These are phyloP conservation scores for Caenorhabditis sinica DNA, from an alignment of 2,888 invertebrate species.

Conservation along the genomic window DNA sequence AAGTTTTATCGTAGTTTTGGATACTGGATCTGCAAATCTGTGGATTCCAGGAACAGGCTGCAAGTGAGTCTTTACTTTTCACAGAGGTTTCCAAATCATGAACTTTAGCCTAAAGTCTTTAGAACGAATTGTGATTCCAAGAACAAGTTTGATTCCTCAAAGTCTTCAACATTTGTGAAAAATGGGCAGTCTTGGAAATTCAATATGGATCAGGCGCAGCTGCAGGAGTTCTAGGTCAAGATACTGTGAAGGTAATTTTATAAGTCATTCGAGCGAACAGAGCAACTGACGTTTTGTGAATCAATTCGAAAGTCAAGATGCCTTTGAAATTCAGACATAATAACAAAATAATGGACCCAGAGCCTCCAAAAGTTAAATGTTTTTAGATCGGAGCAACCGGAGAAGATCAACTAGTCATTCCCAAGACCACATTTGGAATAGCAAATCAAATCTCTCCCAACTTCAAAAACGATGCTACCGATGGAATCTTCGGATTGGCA, in stretches of 20 bases:
- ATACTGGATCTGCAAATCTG: constrained; percentile 77
- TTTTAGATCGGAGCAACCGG: constrained; percentile 68
- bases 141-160: constrained; percentile 92
- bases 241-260: constrained; percentile 89
- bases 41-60: constrained; percentile 76
- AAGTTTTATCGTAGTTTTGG: constrained; percentile 73
- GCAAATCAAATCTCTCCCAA: constrained; percentile 71
- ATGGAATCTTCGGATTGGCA: constrained; percentile 78
- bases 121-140: constrained; percentile 63
- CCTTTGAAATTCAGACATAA: no score
- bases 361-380: background rate
- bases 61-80: constrained; percentile 43
- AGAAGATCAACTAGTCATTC: constrained; percentile 70
- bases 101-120: constrained; percentile 48
- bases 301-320: no score
- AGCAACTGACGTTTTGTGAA: no score
- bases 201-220: constrained; percentile 94
- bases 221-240: constrained; percentile 94
- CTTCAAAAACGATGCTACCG: constrained; percentile 73
- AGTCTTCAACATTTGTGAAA: constrained; percentile 90
- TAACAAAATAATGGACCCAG: no score
- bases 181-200: constrained; percentile 95
- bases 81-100: background rate
- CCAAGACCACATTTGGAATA: constrained; percentile 76
- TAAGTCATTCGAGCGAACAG: no score